Percentiles rank a stretch among this genome's conserved stretches.
phyloP scores from a whole-genome alignment of 2,888 invertebrate species.

The Tetrapedia diversipes region DNA sequence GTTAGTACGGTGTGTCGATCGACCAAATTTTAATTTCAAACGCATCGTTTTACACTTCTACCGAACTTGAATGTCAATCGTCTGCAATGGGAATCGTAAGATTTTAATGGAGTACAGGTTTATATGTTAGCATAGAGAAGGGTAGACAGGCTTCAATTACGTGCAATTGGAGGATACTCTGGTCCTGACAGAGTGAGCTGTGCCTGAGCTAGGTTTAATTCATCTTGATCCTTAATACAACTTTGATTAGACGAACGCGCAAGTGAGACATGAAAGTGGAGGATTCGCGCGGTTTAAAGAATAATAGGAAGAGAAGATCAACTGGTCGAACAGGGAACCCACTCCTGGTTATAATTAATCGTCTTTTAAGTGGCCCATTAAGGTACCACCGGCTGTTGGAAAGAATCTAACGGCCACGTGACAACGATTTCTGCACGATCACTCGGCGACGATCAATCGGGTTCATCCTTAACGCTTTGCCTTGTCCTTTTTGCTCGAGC shows the following conservation, averaged over 20 bases:
- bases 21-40: background rate
- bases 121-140: background rate
- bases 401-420: constrained; percentile 52
- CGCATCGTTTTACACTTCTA: no score
- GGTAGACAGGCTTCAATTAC: background rate
- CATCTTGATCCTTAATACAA: background rate
- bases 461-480: constrained; percentile 50
- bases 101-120: background rate
- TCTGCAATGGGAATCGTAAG: background rate
- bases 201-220: background rate
- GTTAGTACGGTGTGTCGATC: no score
- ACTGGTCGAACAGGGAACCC: background rate
- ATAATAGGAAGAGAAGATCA: background rate
- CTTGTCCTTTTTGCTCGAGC: constrained; percentile 58
- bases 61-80: background rate
- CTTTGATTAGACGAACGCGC: background rate
- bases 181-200: background rate
- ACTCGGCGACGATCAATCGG: constrained; percentile 69
- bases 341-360: constrained; percentile 76
- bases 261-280: background rate
- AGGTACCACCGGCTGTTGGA: constrained; percentile 52
- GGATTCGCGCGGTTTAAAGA: background rate
- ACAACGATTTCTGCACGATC: constrained; percentile 74
- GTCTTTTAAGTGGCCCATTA: constrained; percentile 81
- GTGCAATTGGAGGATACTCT: background rate